phyloP scores from a whole-genome alignment of 2,888 invertebrate genomes.

The Xanthia icteritia region DNA sequence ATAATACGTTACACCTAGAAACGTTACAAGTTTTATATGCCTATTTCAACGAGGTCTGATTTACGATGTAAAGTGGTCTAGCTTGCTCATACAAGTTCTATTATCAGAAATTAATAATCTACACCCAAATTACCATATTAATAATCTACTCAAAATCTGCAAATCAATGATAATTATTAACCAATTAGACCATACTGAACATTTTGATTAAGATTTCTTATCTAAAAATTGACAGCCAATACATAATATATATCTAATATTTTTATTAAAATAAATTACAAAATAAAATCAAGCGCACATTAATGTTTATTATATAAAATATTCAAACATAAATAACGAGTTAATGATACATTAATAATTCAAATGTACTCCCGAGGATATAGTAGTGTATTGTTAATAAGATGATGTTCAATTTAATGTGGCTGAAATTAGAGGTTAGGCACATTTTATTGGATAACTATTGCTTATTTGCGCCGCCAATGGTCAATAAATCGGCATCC shows the following conservation, averaged over 20 bases:
- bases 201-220: slow-evolving; percentile 53
- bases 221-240: slow-evolving; percentile 40
- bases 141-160: slow-evolving; percentile 26
- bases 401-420: slow-evolving; percentile 77
- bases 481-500: slow-evolving; percentile 74
- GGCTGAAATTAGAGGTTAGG: slow-evolving; percentile 76
- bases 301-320: slow-evolving; percentile 41
- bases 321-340: slow-evolving; percentile 51
- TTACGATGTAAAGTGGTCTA: slow-evolving; percentile 26
- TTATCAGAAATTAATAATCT: slow-evolving; percentile 16
- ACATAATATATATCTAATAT: slow-evolving; percentile 2
- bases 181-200: slow-evolving; percentile 39
- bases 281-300: slow-evolving; percentile 35
- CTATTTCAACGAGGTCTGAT: slow-evolving; percentile 20
- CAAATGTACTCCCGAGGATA: slow-evolving; percentile 73
- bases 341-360: slow-evolving; percentile 71
- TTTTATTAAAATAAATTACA: slow-evolving; percentile 37
- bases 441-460: slow-evolving; percentile 76
- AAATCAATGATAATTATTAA: slow-evolving; percentile 41
- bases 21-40: not conserved
- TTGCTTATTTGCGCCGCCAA: slow-evolving; percentile 69
- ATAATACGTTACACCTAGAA: not conserved
- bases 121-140: slow-evolving; percentile 40
- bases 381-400: slow-evolving; percentile 71
- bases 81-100: slow-evolving; percentile 20